These are phyloP conservation scores for Agrochola circellaris DNA, from an alignment of 2,888 invertebrate genomes.

Conservation along the genomic window DNA sequence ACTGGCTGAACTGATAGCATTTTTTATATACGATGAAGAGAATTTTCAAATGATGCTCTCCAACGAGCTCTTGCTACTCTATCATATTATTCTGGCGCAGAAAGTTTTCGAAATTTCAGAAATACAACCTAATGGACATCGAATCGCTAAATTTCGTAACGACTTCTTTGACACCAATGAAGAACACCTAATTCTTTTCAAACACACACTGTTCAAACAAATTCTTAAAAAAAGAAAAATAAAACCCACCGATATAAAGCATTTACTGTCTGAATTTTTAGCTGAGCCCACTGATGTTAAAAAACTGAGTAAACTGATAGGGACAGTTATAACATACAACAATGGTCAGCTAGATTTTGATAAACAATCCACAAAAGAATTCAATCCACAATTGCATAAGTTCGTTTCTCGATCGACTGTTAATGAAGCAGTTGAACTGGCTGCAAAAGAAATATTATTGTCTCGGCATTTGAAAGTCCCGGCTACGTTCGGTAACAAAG, in stretches of 20 bases:
- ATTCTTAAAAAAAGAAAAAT: slow-evolving; percentile 13
- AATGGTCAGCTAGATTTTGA: slow-evolving; percentile 16
- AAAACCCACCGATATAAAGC: neutral
- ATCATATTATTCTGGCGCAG: slow-evolving; percentile 47
- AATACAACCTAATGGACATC: slow-evolving; percentile 4
- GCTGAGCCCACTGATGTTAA: neutral
- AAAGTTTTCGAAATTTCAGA: slow-evolving; percentile 42
- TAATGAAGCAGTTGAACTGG: slow-evolving; percentile 32
- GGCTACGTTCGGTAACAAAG: slow-evolving; percentile 50
- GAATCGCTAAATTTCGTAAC: neutral
- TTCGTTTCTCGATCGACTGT: slow-evolving; percentile 16
- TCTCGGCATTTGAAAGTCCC: slow-evolving; percentile 44
- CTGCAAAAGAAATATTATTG: slow-evolving; percentile 27
- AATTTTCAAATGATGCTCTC: slow-evolving; percentile 28
- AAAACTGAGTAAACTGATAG: slow-evolving; percentile 13
- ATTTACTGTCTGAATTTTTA: neutral
- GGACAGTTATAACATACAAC: neutral
- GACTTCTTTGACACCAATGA: slow-evolving; percentile 41
- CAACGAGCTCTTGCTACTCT: slow-evolving; percentile 38
- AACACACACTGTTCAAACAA: slow-evolving; percentile 24
- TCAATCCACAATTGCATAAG: slow-evolving; percentile 8
- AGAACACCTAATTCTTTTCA: slow-evolving; percentile 30
- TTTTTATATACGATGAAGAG: neutral
- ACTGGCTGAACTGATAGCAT: slow-evolving; percentile 33
- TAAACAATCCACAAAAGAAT: neutral